Conservation (phyloP, 2,113 vertebrate genomes). For the Labeo rohita region DNA sequence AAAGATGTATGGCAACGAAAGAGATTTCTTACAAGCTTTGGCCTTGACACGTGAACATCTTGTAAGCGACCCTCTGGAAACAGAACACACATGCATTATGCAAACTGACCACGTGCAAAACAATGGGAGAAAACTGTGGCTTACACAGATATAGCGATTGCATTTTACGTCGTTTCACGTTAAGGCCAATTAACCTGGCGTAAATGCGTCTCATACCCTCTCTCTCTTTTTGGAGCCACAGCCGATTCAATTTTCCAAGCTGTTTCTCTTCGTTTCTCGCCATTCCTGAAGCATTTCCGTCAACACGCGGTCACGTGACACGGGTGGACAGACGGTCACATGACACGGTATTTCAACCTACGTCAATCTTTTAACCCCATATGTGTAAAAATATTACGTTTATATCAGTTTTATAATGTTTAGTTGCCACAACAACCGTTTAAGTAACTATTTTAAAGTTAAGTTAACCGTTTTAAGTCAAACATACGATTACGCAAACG, state of each 20-base stretch:
- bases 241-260: slow-evolving; percentile 75
- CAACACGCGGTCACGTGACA: slow-evolving; percentile 37
- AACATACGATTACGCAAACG: not conserved
- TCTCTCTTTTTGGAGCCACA: slow-evolving; percentile 81
- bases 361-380: not conserved
- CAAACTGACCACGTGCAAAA: not conserved
- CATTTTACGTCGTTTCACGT: not conserved
- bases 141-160: not conserved
- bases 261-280: slow-evolving; percentile 83
- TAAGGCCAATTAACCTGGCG: not conserved
- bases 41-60: slow-evolving; percentile 68
- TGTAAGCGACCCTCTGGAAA: slow-evolving; percentile 76
- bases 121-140: not conserved
- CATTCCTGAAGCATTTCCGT: slow-evolving; percentile 62
- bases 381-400: not conserved
- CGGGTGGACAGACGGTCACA: slow-evolving; percentile 7
- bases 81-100: not conserved
- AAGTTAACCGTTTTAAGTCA: not conserved
- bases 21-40: slow-evolving; percentile 74
- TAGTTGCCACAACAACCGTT: not conserved
- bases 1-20: not conserved
- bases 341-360: slow-evolving; percentile 17
- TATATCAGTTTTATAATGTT: not conserved
- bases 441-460: too few relatives aligned
- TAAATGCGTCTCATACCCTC: slow-evolving; percentile 63